A percentile compares a stretch with the other conserved stretches of the same genome.
Conservation (phyloP, 2,113 vertebrate genomes). For the Corythoichthys intestinalis region DNA sequence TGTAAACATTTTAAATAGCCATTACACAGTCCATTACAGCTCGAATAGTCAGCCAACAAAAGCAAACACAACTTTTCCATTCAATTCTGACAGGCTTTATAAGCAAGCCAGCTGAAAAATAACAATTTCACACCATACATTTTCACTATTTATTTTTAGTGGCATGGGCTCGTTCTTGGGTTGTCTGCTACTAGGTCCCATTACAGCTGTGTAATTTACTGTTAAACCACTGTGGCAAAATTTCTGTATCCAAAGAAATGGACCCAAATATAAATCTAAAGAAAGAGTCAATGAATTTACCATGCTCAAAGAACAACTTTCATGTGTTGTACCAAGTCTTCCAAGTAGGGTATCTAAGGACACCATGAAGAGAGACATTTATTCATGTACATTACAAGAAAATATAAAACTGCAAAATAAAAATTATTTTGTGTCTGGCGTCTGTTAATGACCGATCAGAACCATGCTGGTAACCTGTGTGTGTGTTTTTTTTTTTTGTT, state of each 20-base stretch:
- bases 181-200: neutral
- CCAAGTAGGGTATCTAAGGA: no score
- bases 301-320: no score
- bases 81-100: neutral
- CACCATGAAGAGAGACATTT: no score
- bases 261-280: no score
- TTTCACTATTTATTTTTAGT: neutral
- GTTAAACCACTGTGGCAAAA: neutral
- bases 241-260: no score
- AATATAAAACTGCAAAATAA: neutral
- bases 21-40: neutral
- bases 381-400: neutral
- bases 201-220: neutral
- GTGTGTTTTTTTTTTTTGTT: neutral
- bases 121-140: neutral
- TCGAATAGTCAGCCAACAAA: neutral
- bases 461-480: slow-evolving; percentile 1
- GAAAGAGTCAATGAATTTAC: no score
- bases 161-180: neutral
- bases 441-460: neutral
- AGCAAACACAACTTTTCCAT: slow-evolving; percentile 1
- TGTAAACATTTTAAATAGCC: neutral
- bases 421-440: neutral
- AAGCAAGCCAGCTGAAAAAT: neutral
- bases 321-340: no score